These are phyloP conservation scores for Stegastes partitus DNA, from an alignment of 2,113 vertebrate genomes.

Conservation along the genomic window DNA sequence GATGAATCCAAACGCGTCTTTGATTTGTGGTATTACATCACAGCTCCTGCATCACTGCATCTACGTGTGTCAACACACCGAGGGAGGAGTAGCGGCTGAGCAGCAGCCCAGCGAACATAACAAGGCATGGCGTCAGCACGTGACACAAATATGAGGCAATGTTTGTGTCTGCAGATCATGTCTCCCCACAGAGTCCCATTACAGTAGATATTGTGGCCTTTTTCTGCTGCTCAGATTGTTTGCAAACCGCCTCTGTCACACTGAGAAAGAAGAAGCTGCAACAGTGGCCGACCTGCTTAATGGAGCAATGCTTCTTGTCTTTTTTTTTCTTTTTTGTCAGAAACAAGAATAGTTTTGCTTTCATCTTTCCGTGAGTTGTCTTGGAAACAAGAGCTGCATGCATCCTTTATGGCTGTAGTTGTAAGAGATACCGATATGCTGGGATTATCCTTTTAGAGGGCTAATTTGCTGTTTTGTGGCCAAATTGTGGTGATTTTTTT, in stretches of 20 bases:
- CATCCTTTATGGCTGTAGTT: background rate
- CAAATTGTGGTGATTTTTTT: too few relatives aligned
- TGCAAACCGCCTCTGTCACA: background rate
- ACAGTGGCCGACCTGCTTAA: background rate
- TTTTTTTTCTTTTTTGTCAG: background rate
- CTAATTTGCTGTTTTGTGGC: background rate
- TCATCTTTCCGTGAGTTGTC: constrained; percentile 24
- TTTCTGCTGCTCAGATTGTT: background rate
- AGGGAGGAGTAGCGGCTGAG: constrained; percentile 51
- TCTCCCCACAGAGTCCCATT: background rate
- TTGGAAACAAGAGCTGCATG: constrained; percentile 39
- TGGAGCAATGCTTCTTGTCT: background rate
- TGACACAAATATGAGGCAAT: constrained; percentile 44
- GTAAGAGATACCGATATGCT: background rate
- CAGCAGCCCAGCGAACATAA: constrained; percentile 19
- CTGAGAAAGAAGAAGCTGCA: background rate
- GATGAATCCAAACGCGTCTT: background rate
- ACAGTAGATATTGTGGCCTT: background rate
- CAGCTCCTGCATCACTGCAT: constrained; percentile 70
- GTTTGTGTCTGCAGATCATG: constrained; percentile 5
- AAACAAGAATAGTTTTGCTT: background rate
- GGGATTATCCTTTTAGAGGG: background rate
- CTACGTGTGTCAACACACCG: constrained; percentile 64
- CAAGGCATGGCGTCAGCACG: constrained; percentile 50
- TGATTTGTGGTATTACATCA: constrained; percentile 76